These are phyloP conservation scores for Dendropsophus ebraccatus DNA, from an alignment of 2,113 vertebrate genomes.

Conservation along the genomic window DNA sequence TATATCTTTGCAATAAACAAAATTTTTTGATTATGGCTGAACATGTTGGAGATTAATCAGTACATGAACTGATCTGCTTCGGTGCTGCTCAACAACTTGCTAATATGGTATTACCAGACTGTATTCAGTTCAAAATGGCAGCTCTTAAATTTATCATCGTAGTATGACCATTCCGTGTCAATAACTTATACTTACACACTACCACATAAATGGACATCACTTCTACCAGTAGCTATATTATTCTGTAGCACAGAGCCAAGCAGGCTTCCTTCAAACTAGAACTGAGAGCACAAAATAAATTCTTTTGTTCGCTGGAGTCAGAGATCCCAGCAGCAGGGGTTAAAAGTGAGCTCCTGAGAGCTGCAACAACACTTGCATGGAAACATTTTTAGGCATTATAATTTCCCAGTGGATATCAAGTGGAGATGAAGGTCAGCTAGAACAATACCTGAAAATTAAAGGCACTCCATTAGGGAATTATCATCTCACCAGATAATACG, in stretches of 20 bases:
- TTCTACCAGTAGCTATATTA: background rate
- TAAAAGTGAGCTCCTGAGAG: slow-evolving; percentile 46
- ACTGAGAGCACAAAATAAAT: background rate
- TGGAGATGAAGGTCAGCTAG: slow-evolving; percentile 54
- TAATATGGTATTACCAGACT: no score
- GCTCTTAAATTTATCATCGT: background rate
- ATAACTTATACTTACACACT: background rate
- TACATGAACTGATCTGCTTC: no score
- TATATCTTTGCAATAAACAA: no score
- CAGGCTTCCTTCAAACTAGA: background rate
- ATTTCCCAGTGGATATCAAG: slow-evolving; percentile 53
- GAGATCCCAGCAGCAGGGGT: slow-evolving; percentile 13
- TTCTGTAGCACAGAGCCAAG: background rate
- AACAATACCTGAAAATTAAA: slow-evolving; percentile 57
- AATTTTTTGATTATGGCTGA: no score
- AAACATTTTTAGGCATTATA: slow-evolving; percentile 57
- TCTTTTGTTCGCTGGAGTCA: background rate
- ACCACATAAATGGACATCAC: background rate
- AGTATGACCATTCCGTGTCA: background rate
- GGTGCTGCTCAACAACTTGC: no score
- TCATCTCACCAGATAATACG: slow-evolving; percentile 53
- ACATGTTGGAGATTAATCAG: no score
- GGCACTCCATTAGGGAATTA: slow-evolving; percentile 55
- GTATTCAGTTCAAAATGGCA: background rate
- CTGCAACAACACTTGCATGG: slow-evolving; percentile 45